phyloP scores from a whole-genome alignment of 2,113 vertebrate species.

The Peromyscus maniculatus region DNA sequence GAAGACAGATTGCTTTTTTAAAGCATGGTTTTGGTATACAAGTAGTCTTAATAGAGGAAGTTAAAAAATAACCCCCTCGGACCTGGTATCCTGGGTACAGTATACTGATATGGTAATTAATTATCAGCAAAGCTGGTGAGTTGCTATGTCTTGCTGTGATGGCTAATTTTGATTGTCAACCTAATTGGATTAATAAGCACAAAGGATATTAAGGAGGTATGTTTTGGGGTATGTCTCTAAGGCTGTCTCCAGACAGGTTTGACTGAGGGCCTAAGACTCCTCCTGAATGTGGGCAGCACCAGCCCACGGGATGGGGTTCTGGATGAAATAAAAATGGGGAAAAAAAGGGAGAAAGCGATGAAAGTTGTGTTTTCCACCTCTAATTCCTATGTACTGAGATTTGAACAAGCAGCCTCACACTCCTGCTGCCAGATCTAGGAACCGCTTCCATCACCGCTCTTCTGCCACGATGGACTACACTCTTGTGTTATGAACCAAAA shows the following conservation, averaged over 20 bases:
- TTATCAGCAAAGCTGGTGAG: neutral
- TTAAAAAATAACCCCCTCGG: neutral
- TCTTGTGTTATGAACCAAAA: no score
- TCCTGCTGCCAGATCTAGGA: neutral
- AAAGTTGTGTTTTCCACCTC: neutral
- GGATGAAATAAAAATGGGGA: neutral
- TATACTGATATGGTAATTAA: neutral
- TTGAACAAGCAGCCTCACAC: neutral
- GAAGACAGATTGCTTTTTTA: constrained; percentile 22
- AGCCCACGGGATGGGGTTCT: no score
- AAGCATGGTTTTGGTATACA: constrained; percentile 34
- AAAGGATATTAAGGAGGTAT: neutral
- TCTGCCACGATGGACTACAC: neutral
- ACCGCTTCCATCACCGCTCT: neutral
- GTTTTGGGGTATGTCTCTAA: neutral
- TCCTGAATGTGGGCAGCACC: no score
- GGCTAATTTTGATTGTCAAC: neutral
- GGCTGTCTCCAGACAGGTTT: neutral
- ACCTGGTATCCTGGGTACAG: neutral
- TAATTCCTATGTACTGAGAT: neutral
- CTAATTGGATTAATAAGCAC: neutral
- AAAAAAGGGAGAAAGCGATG: no score
- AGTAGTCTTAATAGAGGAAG: neutral
- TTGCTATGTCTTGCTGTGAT: neutral
- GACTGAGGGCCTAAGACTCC: neutral